Conservation (phyloP, 2,888 invertebrate species). For the Melanchra persicariae region DNA sequence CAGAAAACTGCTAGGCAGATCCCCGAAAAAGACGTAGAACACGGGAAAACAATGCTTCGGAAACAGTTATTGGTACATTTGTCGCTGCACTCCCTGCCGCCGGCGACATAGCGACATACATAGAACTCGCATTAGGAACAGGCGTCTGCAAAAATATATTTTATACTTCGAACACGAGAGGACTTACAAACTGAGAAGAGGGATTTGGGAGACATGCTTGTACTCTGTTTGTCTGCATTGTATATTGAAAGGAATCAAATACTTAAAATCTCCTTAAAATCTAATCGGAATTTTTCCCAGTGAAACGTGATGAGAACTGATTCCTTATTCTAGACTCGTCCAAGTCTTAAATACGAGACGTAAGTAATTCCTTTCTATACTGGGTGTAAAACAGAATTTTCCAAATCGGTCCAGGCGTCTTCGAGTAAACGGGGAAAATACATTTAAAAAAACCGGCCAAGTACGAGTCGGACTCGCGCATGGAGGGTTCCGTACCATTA, state of each 20-base stretch:
- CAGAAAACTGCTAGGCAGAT: not conserved
- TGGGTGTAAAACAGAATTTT: no score
- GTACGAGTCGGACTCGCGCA: no score
- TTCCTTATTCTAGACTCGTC: no score
- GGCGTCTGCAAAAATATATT: conserved; percentile 55
- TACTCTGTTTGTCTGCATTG: conserved; percentile 14
- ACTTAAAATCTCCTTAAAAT: not conserved
- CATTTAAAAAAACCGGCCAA: no score
- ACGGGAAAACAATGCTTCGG: conserved; percentile 35
- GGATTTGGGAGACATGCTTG: conserved; percentile 42
- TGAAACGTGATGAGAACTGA: no score
- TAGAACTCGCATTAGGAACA: conserved; percentile 74
- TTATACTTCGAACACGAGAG: conserved; percentile 54
- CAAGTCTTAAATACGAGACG: not conserved
- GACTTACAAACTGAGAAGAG: conserved; percentile 35
- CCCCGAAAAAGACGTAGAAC: conserved; percentile 5
- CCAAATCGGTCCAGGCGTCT: no score
- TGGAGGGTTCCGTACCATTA: no score
- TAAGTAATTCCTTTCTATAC: no score
- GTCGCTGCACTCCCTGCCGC: conserved; percentile 59
- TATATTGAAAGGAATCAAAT: not conserved
- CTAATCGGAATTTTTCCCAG: not conserved
- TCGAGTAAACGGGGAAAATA: no score
- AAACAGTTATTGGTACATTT: conserved; percentile 61
- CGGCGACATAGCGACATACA: conserved; percentile 71